Conservation (phyloP, 2,113 vertebrate species). For the Pardalotus punctatus region DNA sequence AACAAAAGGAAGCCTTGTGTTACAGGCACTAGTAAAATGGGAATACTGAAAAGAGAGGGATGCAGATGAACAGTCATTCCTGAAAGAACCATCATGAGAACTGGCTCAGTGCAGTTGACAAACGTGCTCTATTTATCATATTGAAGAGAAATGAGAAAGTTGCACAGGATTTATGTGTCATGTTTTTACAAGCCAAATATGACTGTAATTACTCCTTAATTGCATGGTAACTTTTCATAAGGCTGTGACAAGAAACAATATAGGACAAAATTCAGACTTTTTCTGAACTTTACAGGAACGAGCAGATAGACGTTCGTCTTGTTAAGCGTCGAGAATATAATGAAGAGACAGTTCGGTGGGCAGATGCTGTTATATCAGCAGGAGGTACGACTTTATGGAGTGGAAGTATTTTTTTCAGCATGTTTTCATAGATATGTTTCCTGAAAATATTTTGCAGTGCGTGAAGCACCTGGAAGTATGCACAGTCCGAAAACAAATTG, state of each 20-base stretch:
- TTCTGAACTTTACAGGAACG: conserved; percentile 73
- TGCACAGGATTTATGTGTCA: not conserved
- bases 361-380: conserved; percentile 93
- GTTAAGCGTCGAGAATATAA: conserved; percentile 92
- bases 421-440: not conserved
- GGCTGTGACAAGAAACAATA: not conserved
- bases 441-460: not conserved
- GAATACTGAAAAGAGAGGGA: not conserved
- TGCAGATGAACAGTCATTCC: not conserved
- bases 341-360: conserved; percentile 91
- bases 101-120: not conserved
- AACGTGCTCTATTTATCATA: rapidly evolving
- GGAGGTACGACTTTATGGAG: conserved; percentile 79
- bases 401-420: not conserved
- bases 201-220: not conserved
- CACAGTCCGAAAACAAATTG: not conserved
- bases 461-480: not conserved
- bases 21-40: not conserved
- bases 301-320: conserved; percentile 87
- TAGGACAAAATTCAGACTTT: not conserved
- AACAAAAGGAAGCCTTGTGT: not conserved
- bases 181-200: not conserved
- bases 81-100: not conserved
- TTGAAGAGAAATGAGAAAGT: not conserved
- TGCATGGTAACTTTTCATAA: not conserved